Evolutionary conservation across 1,140 invertebrate species (phyloP), one percentile per base, ranked within the genome.

Genomic region (Latrodectus geometricus): DNA sequence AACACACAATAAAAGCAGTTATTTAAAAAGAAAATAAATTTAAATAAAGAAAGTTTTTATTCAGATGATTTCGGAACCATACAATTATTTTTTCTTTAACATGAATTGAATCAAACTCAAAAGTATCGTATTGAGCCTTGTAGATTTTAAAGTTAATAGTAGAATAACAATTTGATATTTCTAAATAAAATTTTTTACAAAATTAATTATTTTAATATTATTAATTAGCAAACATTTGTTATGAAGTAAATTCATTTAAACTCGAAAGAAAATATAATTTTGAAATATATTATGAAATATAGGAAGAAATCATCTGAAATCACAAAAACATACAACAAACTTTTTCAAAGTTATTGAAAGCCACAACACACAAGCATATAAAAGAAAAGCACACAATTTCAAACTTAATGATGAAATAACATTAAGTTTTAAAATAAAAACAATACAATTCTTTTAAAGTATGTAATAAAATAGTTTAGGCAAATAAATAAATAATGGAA

Each of bases 401-500:
- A 14, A 52, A 14, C 49, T 49, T 49, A 49, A 49, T 50, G 49
- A 50, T 74, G 23, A 74, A 9, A 50, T 35, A 49, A 74, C n/a
- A n/a, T n/a, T n/a, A 74, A 74, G 12, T 49, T 74, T 11, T 74
- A 48, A 74, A 74, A 74, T 50, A 74, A 74, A 74, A 74, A 48
- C 48, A 74, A 23, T 9, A 73, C 20, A 35, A n/a, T 21, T 9
- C 21, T 35, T 73, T 73, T 73, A 49, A 21, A 35, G n/a, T 73
- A 5, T 5, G 5, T 3, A 35, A 35, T 11, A 68, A 68, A 80
- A 35, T 80, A 66, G 65, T n/a, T n/a, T 35, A 35, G 35, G 52
- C 61, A 80, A 50, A 69, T 52, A 35, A n/a, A 49, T 49, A 79
- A 49, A 61, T 17, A 68, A 20, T 15, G 21, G 9, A 35, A 3